Base-by-base conservation (phyloP, 1,140 invertebrate genomes). In the Semibalanus balanoides region DNA sequence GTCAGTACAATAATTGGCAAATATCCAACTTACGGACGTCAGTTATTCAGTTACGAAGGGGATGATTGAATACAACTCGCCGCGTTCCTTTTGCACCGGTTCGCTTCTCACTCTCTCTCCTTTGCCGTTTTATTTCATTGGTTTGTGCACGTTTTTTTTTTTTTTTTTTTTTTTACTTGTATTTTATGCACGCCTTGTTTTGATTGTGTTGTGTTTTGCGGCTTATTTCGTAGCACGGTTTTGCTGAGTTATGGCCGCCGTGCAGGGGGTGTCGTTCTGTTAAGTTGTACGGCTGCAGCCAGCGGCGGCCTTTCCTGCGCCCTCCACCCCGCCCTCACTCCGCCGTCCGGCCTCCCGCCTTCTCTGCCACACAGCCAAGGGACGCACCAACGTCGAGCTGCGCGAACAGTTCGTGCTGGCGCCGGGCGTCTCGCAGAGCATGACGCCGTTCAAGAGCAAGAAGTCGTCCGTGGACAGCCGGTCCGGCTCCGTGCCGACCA, bases 361-460 rank as follows among this genome's bases (percentile, higher is more conserved):
- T 19, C 51, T 25, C 51, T 25, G 51, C 74, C 51, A 30, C 74
- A 64, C 89, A 97, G 96, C 96, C 86, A 98, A 98, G 88, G 97
- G 97, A 89, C 91, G 96, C 86, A 99, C 97, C 84, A 99, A 98
- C 88, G 94, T 98, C 86, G 97, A 99, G 88, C 90, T 99, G 83
- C 89, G 96, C 81, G 96, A 99, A 87, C 94, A 98, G 88, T 98
- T 98, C 88, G 97, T 98, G 84, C 87, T 98, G 87, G 95, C 96
- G 80, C 93, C 97, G 84, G 95, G 96, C 82, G 95, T 97, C 79
- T 96, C 94, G 83, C 96, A 98, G 87, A 93, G 93, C 82, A 97
- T 98, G 95, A 92, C 95, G 81, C 93, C 94, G 81, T 98, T 98
- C 89, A 92, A 92, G 86, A 79, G 91, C 90, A 85, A 83, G 79